Evolutionary conservation across 2,113 vertebrate genomes (phyloP), one percentile per base, ranked within the genome.

Genomic region (Brachypteracias leptosomus): DNA sequence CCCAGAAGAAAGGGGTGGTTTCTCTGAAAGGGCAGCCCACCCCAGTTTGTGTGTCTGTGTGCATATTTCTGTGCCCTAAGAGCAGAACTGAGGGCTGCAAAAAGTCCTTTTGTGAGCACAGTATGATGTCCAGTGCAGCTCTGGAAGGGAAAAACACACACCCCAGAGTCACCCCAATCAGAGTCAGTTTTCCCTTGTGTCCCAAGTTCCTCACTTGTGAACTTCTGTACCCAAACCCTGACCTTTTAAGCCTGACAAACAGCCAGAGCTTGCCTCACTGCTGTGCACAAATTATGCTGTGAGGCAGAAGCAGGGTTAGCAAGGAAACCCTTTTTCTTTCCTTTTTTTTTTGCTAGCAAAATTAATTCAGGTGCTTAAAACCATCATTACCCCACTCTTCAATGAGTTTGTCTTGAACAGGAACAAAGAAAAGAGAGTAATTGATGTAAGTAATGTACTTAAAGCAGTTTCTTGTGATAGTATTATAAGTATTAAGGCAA

Each of bases 211-310:
- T 80, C 52, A 9, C 35, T 90, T 22, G 72, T 29, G 78, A 96
- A 86, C 95, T 97, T 95, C 49, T 95, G 87, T 90, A 91, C 89
- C 73, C 90, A 90, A n/a, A 2, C 46, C 42, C 1, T 7, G 90
- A 88, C 93, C 89, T 93, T 79, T 85, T 1, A 67, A 83, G 91
- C 47, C 75, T 94, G 58, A 63, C 79, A 85, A 73, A 86, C 77
- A 93, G 26, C 4, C 67, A 68, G 46, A 73, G 13, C 21, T 49
- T 42, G 71, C 82, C 67, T 70, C 31, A 47, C 78, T 85, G 24
- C 0, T 46, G 49, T 21, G 63, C 74, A 62, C 58, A 40, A 52
- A 24, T 44, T 15, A 67, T 0, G 0, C 71, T 16, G 4, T 1
- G 26, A 94, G 78, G 91, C 91, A 87, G 8, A 38, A 87, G n/a